Conservation (phyloP, 2,113 vertebrate genomes). For the Panthera tigris region DNA sequence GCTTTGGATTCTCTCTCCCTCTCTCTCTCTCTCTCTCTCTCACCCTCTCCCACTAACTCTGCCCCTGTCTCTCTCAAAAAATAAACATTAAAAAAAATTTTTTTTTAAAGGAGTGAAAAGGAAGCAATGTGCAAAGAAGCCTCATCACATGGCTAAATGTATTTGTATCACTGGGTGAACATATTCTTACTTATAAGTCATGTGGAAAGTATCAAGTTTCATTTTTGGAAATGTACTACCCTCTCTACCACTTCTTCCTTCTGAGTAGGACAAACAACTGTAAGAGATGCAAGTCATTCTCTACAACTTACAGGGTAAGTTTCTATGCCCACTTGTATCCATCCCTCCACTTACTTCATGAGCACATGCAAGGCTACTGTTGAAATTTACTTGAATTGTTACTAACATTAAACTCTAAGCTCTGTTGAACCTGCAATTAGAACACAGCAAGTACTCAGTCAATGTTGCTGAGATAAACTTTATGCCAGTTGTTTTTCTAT, state of each 20-base stretch:
- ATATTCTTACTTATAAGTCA: constrained; percentile 13
- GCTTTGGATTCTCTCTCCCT: no score
- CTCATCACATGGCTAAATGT: background rate
- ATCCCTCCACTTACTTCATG: background rate
- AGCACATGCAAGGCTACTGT: background rate
- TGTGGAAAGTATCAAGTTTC: background rate
- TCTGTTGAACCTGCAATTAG: background rate
- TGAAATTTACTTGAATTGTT: background rate
- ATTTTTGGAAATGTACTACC: background rate
- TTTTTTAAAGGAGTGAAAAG: background rate
- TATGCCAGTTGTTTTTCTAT: background rate
- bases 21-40: no score
- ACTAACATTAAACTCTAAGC: background rate
- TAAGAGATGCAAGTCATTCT: background rate
- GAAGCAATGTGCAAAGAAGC: background rate
- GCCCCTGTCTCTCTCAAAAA: no score
- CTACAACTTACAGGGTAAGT: background rate
- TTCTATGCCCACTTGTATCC: background rate
- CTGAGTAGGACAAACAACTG: background rate
- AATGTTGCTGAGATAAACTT: background rate
- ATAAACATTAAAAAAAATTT: no score
- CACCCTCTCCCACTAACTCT: no score
- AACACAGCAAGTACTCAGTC: background rate
- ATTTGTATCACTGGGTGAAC: background rate
- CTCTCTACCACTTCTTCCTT: background rate